Base-by-base conservation (phyloP, 1,140 invertebrate species). In the Drosophila kohkoa region DNA sequence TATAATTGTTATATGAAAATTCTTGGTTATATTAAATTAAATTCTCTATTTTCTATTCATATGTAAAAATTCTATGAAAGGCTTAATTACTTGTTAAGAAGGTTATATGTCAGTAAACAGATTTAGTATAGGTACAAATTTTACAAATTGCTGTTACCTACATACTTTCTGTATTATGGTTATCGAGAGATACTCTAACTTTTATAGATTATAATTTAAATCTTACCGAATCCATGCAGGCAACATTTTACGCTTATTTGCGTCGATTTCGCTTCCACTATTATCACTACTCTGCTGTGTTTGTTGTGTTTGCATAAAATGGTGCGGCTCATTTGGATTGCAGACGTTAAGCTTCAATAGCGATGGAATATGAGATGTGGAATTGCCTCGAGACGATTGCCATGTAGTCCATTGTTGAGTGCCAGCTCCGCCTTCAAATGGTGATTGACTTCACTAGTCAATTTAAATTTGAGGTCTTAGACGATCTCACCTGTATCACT, bases 241-340 rank as follows among this genome's bases (percentile, higher is more conserved):
- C 25, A 99, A 94, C 85, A 97, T 96, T 90, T 98, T 96, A 35
- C 98, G 93, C 93, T 98, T 98, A 28, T 96, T 96, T 25, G 98
- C 97, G 94, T 99, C 98, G 93, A 94, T 82, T 28, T 85, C 79
- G 46, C 25, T 65, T 59, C 55, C 51, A 48, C 11, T 52, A 15
- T 45, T 52, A 46, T n/a, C 32, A 54, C 10, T 51, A 59, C 30
- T 76, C n/a, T 20, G 30, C 48, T 64, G 59, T 8, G 43, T 30
- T 38, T 65, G 76, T 16, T 41, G 71, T 28, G 48, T 30, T 38
- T 73, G 79, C 16, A 64, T 46, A 11, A 43, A 15, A 20, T 71
- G 76, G 6, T 45, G 54, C 6, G 67, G 20, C 38, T 74, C 83
- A 86, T 92, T 92, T 15, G 90, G 90, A 86, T 92, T 90, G 63